Evolutionary conservation across 2,113 vertebrate species (phyloP).

Genomic region (Dasyprocta punctata): DNA sequence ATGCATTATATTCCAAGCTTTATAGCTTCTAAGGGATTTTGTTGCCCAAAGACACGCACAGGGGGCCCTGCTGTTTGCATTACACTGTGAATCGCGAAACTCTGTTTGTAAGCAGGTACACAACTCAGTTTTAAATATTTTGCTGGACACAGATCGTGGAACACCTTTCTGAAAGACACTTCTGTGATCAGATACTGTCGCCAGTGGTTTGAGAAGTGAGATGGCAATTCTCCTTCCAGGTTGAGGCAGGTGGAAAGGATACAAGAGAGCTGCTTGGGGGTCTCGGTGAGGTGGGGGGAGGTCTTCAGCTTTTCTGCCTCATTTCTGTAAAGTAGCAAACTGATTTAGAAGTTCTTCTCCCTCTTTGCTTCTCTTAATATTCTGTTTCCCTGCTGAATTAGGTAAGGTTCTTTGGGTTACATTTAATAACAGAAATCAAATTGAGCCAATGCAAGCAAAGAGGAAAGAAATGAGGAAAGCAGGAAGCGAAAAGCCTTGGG

Average conservation of each 20-base stretch:
- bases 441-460: slow-evolving; percentile 30
- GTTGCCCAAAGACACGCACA: not conserved
- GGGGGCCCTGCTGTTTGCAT: slow-evolving; percentile 49
- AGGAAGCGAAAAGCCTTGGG: not conserved
- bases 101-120: not conserved
- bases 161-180: not conserved
- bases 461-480: slow-evolving; percentile 53
- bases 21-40: slow-evolving; percentile 42
- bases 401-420: slow-evolving; percentile 61
- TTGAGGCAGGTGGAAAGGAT: not conserved
- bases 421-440: slow-evolving; percentile 72
- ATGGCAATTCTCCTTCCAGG: not conserved
- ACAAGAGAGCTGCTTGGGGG: not conserved
- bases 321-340: slow-evolving; percentile 50
- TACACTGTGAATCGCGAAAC: not conserved
- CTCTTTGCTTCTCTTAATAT: slow-evolving; percentile 59
- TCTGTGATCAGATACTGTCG: not conserved
- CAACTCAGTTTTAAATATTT: slow-evolving; percentile 45
- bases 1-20: slow-evolving; percentile 37
- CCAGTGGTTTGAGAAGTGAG: not conserved
- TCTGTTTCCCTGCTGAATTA: slow-evolving; percentile 55
- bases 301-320: slow-evolving; percentile 31
- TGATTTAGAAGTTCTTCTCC: slow-evolving; percentile 42
- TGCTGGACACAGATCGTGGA: not conserved
- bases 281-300: not conserved